Conservation (phyloP, 2,888 invertebrate species). For the Megaustenia siamemsis region DNA sequence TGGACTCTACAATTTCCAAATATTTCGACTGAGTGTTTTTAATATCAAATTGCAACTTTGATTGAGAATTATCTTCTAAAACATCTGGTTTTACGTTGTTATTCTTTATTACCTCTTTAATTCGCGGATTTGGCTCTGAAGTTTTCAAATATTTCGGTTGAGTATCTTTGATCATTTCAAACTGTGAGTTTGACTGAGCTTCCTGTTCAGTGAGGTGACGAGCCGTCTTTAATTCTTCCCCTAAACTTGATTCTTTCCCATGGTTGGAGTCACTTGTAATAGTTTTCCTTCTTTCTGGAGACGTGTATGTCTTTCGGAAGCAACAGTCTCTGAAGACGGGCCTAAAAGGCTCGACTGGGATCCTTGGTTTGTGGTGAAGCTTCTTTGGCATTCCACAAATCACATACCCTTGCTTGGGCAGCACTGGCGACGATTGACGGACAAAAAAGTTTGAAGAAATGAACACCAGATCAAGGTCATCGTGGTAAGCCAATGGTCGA, state of each 20-base stretch:
- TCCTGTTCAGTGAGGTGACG: too few species aligned
- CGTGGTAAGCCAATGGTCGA: not conserved
- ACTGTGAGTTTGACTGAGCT: not conserved
- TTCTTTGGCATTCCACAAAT: not conserved
- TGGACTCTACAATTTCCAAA: too few species aligned
- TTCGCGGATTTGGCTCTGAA: too few species aligned
- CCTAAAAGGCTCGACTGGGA: not conserved
- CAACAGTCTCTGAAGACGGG: too few species aligned
- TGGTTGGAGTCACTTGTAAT: not conserved
- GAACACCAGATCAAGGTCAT: not conserved
- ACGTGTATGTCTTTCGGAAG: not conserved
- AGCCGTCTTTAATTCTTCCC: not conserved
- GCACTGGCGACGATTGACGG: not conserved
- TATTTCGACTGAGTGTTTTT: too few species aligned
- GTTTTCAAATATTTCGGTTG: not conserved
- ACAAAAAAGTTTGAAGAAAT: not conserved
- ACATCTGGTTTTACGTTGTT: too few species aligned
- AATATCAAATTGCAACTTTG: too few species aligned
- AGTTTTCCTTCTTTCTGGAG: not conserved
- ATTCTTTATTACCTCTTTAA: too few species aligned
- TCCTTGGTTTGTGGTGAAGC: not conserved
- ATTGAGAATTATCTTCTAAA: too few species aligned
- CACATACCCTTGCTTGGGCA: not conserved
- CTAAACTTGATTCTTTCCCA: too few species aligned
- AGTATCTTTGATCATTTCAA: not conserved